Evolutionary conservation across 2,888 invertebrate genomes (phyloP), one percentile per base, ranked within the genome.

Genomic region (Ellobium chinense): DNA sequence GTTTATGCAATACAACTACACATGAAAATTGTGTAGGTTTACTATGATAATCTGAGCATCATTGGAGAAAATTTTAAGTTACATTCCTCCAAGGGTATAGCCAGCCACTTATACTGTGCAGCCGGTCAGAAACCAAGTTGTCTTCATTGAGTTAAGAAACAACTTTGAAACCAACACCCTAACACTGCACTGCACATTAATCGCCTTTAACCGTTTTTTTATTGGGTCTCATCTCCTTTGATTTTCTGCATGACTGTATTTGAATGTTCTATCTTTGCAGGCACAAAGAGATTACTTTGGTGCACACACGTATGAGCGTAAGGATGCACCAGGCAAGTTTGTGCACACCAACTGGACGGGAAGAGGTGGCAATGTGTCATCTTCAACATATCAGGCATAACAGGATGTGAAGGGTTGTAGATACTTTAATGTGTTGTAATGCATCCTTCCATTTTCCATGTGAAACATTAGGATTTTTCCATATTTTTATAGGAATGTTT

Each of bases 311-410:
- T 99, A 99, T 91, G 99, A 99, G 94, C 93, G 98, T 77, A 93
- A 97, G 77, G 95, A 94, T 4, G 94, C 96, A 83, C 98, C 98
- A 65, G 99, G 98, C 3, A 95, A 95, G 87, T 99, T 96, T 92
- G 95, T 97, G 2, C 99, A 99, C 93, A 99, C 99, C 84, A 99
- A 99, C 94, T 99, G 99, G 99, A 99, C 99, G 14, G 99, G 99
- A 21, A 97, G 97, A 88, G 99, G 99, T 14, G 92, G 92, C 7
- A 88, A 86, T 39, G 92, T 92, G 0, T 91, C 92, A 5, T 91
- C 92, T 5, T 88, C 91, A 9, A 92, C 92, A n/a, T 92, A 92
- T 83, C 85, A 89, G 63, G 92, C 86, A 14, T 91, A 87, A 85
- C 21, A 46, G 27, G 9, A n/a, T 73, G 62, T 2, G 5, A 37